Base-by-base conservation (phyloP, 2,888 invertebrate species). In the Eristalis intricaria region DNA sequence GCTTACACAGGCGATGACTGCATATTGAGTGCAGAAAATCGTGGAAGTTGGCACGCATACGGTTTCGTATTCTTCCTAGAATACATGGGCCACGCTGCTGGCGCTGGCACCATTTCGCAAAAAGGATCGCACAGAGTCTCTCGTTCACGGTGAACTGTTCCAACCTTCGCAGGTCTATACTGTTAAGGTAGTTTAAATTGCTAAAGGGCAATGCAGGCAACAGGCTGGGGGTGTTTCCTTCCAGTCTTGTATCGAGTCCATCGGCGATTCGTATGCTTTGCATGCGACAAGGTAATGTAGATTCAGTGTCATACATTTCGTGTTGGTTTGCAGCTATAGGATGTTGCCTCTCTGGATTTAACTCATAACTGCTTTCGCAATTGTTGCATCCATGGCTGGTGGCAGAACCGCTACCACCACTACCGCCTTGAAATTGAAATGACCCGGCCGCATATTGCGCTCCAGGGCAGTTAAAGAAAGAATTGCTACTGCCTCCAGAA, bases 341-440 rank as follows among this genome's bases (percentile, higher is more conserved):
- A 35, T 32, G 63, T 4, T 90, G 90, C 50, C 90, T 90, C 73
- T 91, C 91, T 89, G 90, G 89, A 32, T 78, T 89, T 5, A 90
- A 70, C 8, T 89, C 63, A 22, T 43, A 50, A 15, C 70, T 32
- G 19, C 32, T 56, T 0, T 79, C 76, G 10, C 75, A 64, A 19
- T 8, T 19, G 19, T 19, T 50, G 50, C 19, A 50, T 8, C 7
- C 19, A 10, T 50, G 50, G 19, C 50, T 2, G 50, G 7, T 70
- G 76, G 13, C 89, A 84, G 11, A 69, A 43, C 89, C 88, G 13
- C 89, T 73, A 0, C 85, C 60, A 58, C 88, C 68, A 13, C 89
- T 83, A 11, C 84, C 81, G 8, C 76, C 58, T 0, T 83, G 66
- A 22, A 86, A 83, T 40, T 69, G 69, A 26, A 75, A 1, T 7